A percentile compares a stretch with the other conserved stretches of the same genome.
Conservation (phyloP, 2,888 invertebrate species). For the Drosophila suboccidentalis region DNA sequence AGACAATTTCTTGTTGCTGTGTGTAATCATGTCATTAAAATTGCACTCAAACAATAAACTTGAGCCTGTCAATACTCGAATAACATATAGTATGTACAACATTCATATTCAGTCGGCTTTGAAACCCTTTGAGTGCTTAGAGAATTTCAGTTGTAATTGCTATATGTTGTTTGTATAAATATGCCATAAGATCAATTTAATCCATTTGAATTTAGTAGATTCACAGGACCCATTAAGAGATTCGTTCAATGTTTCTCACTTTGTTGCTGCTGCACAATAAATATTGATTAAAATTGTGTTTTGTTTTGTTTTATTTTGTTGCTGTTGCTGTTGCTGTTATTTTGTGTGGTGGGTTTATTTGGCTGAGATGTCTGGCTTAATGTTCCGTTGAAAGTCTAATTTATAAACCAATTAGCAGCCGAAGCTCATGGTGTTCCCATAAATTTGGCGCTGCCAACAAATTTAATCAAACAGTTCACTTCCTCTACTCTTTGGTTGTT, state of each 20-base stretch:
- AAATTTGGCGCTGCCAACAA: constrained; percentile 64
- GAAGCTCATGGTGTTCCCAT: constrained; percentile 61
- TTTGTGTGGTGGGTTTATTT: constrained; percentile 55
- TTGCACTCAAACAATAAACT: background rate
- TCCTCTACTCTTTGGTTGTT: constrained; percentile 16
- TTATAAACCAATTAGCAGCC: constrained; percentile 77
- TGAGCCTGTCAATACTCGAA: background rate
- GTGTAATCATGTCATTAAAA: constrained; percentile 14
- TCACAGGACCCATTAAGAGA: constrained; percentile 12
- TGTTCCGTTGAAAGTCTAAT: constrained; percentile 73
- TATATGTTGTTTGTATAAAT: background rate
- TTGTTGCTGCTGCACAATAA: constrained; percentile 49
- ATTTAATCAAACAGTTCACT: constrained; percentile 68
- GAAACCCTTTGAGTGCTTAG: constrained; percentile 1
- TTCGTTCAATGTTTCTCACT: constrained; percentile 24
- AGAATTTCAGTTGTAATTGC: background rate
- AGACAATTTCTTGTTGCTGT: background rate
- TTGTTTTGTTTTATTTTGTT: background rate
- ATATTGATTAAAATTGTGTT: constrained; percentile 66
- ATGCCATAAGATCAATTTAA: constrained; percentile 22
- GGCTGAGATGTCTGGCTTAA: constrained; percentile 70
- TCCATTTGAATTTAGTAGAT: constrained; percentile 31
- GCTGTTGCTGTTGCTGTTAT: background rate
- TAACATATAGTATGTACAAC: constrained; percentile 6
- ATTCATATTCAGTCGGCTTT: background rate